These are phyloP conservation scores for Cuculus canorus DNA, from an alignment of 2,797 vertebrate species.

Conservation along the genomic window DNA sequence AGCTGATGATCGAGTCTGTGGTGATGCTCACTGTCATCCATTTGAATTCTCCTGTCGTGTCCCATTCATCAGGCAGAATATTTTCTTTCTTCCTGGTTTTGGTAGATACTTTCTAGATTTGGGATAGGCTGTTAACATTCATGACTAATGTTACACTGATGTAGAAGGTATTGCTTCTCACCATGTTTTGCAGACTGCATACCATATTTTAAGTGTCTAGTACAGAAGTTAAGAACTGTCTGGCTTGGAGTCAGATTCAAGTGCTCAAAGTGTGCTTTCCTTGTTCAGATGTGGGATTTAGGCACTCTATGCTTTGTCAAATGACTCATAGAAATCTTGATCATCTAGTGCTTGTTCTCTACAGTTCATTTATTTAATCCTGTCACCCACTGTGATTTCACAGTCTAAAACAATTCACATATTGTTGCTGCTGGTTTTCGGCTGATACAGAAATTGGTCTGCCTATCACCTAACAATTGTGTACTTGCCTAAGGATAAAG, in stretches of 20 bases:
- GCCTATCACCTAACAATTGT: background rate
- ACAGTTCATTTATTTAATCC: background rate
- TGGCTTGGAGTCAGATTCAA: background rate
- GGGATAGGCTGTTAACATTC: background rate
- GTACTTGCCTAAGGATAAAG: background rate
- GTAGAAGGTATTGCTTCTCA: background rate
- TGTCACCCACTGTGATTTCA: constrained; percentile 10
- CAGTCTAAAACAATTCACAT: constrained; percentile 15
- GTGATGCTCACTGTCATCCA: background rate
- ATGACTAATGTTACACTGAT: rapidly evolving
- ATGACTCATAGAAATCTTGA: background rate
- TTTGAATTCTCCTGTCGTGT: background rate
- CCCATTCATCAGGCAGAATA: background rate
- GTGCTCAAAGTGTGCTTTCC: background rate
- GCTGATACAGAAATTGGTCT: background rate
- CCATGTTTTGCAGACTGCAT: background rate
- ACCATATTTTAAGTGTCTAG: background rate
- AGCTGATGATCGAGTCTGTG: background rate
- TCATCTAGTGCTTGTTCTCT: background rate
- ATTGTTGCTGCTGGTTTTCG: background rate
- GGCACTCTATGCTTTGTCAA: background rate
- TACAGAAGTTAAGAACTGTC: background rate
- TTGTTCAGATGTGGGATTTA: background rate
- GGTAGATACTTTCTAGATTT: background rate
- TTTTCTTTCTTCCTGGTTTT: background rate